Evolutionary conservation across 2,888 invertebrate species (phyloP), one percentile per base, ranked within the genome.

Genomic region (Drosophila helvetica): DNA sequence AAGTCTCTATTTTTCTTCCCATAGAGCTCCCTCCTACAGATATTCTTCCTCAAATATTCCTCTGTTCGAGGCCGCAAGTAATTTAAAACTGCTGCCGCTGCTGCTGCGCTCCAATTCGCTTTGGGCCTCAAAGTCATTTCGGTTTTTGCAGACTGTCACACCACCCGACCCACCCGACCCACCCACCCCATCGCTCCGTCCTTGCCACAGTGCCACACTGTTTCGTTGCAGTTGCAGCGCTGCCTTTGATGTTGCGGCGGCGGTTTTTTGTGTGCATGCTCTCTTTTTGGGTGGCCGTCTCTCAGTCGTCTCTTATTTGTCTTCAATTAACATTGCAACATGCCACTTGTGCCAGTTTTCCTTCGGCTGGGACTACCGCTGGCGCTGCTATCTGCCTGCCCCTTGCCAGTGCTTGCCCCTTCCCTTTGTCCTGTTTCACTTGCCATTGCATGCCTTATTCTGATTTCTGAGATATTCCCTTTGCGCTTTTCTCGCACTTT

Each of bases 301-400:
- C 30, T 10, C 30, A 12, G 46, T 48, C 68, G 64, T 55, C 71
- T 79, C 74, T 74, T 78, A 79, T 86, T 87, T 86, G 84, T 78
- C 76, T 87, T 86, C 85, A 86, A 86, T 86, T 86, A 86, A 86
- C 85, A 85, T 85, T 87, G 83, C 86, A 84, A 83, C 83, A 86
- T 86, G 83, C 81, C 80, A 83, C 83, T 84, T 80, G 83, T 86
- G 83, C 80, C 80, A 86, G 74, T 78, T 80, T 82, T 71, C 57
- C 66, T 18, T 42, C 61, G 6, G 1, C 52, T 18, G n/a, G n/a
- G n/a, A n/a, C n/a, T n/a, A n/a, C n/a, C n/a, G n/a, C n/a, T n/a
- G n/a, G n/a, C 38, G n/a, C n/a, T n/a, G n/a, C 15, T 3, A n/a
- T 42, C 30, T 33, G 15, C 27, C n/a, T 30, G 53, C 7, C 25